Percentiles rank a stretch among this genome's conserved stretches.
Evolutionary conservation across 2,113 vertebrate genomes (phyloP).

Genomic region (Leptobrachium leishanense): DNA sequence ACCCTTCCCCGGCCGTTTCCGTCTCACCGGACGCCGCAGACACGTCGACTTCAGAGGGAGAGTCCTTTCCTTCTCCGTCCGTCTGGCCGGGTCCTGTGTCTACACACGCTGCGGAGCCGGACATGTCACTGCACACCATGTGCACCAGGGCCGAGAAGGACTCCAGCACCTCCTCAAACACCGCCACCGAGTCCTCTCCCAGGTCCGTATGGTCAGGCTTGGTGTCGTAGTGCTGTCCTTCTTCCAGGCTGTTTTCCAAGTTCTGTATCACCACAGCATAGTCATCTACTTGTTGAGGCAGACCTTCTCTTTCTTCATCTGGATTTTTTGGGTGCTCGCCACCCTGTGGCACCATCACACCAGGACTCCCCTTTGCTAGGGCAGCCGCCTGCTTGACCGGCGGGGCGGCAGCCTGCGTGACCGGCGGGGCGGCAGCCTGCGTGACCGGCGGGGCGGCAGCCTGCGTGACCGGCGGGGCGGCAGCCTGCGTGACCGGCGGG

Average conservation of each 20-base stretch:
- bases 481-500: no score
- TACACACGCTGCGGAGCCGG: neutral
- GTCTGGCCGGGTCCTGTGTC: neutral
- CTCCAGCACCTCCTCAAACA: slow-evolving; percentile 33
- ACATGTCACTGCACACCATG: slow-evolving; percentile 38
- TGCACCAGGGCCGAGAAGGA: slow-evolving; percentile 18
- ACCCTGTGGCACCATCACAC: neutral
- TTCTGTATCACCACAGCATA: no score
- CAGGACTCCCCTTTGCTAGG: slow-evolving; percentile 46
- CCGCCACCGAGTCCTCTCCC: neutral
- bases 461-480: no score
- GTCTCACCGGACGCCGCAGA: neutral
- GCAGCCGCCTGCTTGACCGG: slow-evolving; percentile 3
- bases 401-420: no score
- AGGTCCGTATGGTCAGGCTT: neutral
- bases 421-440: no score
- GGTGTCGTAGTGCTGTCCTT: neutral
- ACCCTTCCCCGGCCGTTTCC: neutral
- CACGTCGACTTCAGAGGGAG: neutral
- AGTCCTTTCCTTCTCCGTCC: neutral
- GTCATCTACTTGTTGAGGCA: no score
- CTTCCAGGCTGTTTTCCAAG: neutral
- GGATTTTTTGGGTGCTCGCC: no score
- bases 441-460: no score
- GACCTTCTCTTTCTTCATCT: no score